Percentiles rank a stretch among this genome's conserved stretches.
phyloP scores from a whole-genome alignment of 2,113 vertebrate species.

The Caretta caretta region DNA sequence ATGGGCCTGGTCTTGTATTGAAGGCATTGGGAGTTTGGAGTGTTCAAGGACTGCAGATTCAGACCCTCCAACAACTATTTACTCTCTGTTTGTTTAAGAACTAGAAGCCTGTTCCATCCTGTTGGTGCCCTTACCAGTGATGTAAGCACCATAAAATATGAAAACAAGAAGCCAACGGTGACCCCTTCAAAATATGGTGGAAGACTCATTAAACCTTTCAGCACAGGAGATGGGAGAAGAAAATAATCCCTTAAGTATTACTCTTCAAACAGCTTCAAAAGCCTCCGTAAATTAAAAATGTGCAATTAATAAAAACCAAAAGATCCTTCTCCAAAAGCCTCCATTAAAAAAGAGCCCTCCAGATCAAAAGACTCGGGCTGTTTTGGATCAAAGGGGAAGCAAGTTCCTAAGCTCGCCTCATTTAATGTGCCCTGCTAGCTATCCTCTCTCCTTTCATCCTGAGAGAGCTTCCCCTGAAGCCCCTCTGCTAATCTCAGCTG shows the following conservation, averaged over 20 bases:
- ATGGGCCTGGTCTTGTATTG: not conserved
- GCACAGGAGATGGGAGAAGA: not conserved
- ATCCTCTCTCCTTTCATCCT: not conserved
- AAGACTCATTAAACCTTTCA: not conserved
- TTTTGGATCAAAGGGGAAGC: not conserved
- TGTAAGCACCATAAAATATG: not conserved
- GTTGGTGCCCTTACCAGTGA: not conserved
- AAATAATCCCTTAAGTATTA: not conserved
- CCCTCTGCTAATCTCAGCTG: not conserved
- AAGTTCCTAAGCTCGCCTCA: not conserved
- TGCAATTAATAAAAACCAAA: too few species aligned
- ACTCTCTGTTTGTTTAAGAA: not conserved
- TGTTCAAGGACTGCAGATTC: not conserved
- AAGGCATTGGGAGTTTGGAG: not conserved
- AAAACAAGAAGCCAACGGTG: not conserved
- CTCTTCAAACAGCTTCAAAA: not conserved
- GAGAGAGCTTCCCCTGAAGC: not conserved
- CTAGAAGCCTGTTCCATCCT: not conserved
- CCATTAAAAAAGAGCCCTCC: too few species aligned
- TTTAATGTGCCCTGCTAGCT: conserved; percentile 6
- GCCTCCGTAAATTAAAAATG: not conserved
- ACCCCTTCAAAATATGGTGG: not conserved
- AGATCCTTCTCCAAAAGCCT: too few species aligned
- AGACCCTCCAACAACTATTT: not conserved
- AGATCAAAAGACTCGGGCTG: too few species aligned